Conservation (phyloP, 1,140 invertebrate genomes). For the Sarcophaga bullata region DNA sequence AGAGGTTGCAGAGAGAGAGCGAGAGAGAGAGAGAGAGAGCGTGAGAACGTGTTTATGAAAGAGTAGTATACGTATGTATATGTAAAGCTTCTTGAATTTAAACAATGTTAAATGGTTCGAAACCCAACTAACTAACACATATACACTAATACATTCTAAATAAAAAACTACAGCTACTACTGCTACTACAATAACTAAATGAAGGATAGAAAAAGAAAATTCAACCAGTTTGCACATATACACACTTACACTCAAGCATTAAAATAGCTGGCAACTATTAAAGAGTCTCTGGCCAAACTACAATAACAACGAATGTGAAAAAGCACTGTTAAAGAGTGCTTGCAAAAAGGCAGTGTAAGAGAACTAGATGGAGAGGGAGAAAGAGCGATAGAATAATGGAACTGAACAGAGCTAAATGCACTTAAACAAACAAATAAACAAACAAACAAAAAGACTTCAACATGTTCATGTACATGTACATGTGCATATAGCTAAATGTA, state of each 20-base stretch:
- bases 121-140: background rate
- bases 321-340: background rate
- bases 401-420: background rate
- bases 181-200: background rate
- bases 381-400: background rate
- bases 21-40: too few relatives aligned
- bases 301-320: constrained; percentile 15
- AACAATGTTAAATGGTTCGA: constrained; percentile 13
- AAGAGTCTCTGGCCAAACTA: constrained; percentile 3
- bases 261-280: constrained; percentile 34
- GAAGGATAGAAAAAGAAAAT: background rate
- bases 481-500: background rate
- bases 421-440: background rate
- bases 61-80: background rate
- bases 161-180: background rate
- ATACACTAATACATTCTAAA: background rate
- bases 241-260: background rate
- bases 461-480: background rate
- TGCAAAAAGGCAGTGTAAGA: background rate
- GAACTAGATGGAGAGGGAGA: background rate
- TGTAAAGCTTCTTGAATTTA: too few relatives aligned
- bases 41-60: background rate
- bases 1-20: too few relatives aligned
- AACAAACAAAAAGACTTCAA: background rate
- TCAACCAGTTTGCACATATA: constrained; percentile 6